A percentile compares a stretch with the other conserved stretches of the same genome.
Evolutionary conservation across 1,140 invertebrate genomes (phyloP).

Genomic region (Ooceraea biroi): DNA sequence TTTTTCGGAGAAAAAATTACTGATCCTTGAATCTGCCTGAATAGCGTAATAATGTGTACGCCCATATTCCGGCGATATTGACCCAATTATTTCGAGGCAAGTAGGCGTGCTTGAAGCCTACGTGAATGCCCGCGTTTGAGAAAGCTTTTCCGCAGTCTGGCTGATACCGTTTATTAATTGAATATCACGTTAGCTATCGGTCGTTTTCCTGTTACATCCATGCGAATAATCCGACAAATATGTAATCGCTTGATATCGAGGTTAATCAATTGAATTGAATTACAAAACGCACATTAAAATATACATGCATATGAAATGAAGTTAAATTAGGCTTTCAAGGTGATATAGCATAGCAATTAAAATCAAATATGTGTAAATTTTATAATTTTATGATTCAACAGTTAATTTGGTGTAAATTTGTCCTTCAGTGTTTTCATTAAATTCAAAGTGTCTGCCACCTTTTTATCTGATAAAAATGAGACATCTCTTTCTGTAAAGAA

Average conservation of each 20-base stretch:
- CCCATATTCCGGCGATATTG: not conserved
- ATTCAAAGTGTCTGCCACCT: no score
- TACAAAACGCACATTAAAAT: not conserved
- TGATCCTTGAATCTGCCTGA: not conserved
- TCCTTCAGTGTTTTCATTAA: not conserved
- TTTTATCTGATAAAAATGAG: not conserved
- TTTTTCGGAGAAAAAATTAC: not conserved
- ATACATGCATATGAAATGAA: not conserved
- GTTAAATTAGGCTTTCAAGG: no score
- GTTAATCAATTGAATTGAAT: not conserved
- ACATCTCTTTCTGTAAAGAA: no score
- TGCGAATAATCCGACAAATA: not conserved
- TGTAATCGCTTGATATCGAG: not conserved
- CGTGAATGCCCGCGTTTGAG: not conserved
- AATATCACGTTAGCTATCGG: not conserved
- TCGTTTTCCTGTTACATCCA: not conserved
- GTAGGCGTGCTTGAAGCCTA: not conserved
- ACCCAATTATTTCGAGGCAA: conserved; percentile 24
- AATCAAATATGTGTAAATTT: not conserved
- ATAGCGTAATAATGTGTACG: not conserved
- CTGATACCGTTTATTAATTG: conserved; percentile 23
- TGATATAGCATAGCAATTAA: not conserved
- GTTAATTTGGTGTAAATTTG: no score
- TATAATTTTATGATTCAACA: no score
- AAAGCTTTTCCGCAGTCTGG: not conserved